Evolutionary conservation across 2,113 vertebrate genomes (phyloP).

Genomic region (Lepisosteus osseus): DNA sequence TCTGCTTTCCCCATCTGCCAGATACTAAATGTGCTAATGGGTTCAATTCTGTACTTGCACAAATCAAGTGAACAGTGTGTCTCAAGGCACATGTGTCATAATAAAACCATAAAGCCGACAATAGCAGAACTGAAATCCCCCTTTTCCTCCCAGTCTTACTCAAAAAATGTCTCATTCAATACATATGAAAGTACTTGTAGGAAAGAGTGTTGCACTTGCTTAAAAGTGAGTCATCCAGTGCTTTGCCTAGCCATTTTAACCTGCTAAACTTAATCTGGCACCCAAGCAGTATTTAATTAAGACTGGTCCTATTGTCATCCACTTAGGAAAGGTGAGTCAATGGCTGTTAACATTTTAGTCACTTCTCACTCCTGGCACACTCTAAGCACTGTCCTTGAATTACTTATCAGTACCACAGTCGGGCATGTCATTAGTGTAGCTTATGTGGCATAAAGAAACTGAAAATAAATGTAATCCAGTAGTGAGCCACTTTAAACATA

Average conservation of each 20-base stretch:
- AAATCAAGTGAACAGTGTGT: not conserved
- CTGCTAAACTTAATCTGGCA: not conserved
- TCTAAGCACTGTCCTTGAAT: not conserved
- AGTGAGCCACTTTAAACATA: no score
- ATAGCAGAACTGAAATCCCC: not conserved
- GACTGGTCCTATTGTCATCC: not conserved
- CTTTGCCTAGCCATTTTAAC: not conserved
- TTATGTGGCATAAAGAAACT: not conserved
- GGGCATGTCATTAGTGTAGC: not conserved
- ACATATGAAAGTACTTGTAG: no score
- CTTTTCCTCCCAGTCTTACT: not conserved
- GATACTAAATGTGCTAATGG: no score
- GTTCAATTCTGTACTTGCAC: slow-evolving; percentile 1
- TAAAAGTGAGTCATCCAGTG: not conserved
- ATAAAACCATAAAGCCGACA: not conserved
- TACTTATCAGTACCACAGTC: not conserved
- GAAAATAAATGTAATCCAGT: not conserved
- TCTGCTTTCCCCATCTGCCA: not conserved
- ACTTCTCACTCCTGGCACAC: not conserved
- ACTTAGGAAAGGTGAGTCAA: not conserved
- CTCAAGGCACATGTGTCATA: not conserved
- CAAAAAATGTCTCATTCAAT: no score
- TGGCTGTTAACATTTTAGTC: not conserved
- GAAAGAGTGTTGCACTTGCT: no score
- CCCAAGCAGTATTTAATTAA: not conserved